Evolutionary conservation across 2,113 vertebrate species (phyloP), one percentile per base, ranked within the genome.

Genomic region (Raja brachyura): DNA sequence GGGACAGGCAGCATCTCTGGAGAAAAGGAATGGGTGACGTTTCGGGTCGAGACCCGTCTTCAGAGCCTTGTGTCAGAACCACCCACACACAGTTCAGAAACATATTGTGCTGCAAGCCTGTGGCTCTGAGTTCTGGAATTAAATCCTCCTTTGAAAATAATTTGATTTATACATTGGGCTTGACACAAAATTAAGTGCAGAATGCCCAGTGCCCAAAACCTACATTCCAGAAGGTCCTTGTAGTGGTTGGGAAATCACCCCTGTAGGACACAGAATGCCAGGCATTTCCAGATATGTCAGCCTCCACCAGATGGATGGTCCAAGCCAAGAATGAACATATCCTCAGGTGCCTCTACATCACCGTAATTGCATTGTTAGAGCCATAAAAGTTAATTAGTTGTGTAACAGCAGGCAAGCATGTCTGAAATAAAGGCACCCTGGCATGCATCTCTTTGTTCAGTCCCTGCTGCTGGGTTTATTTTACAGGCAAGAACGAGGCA

Each of bases 331-430:
- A 48, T 92, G 88, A 54, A 92, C 33, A 73, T 31, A 25, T 68
- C 31, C 66, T 88, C 8, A 25, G 66, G 88, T 70, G 33, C 88
- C 73, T 33, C 18, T 92, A 73, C 70, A 92, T 92, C 88, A 92
- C 66, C 25, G 88, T 92, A 92, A 73, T 92, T 92, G 22, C 20
- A n/a, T 92, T 92, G 88, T 73, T 90, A 25, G 88, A 70, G 4
- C 18, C 8, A 92, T 20, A 92, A 70, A 92, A 68, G 88, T 70
- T 73, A 73, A 39, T 92, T 92, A 39, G 31, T 73, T 92, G 88
- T 68, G 66, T 39, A 92, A 92, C 66, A 73, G 88, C 88, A 86
- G 86, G 86, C 86, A 92, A 73, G 88, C 18, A 73, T 68, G 16
- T 92, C 66, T 70, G 66, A 92, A 39, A 39, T 70, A 73, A 48